Base-by-base conservation (phyloP, 2,888 invertebrate genomes). In the Willowsia nigromaculata region DNA sequence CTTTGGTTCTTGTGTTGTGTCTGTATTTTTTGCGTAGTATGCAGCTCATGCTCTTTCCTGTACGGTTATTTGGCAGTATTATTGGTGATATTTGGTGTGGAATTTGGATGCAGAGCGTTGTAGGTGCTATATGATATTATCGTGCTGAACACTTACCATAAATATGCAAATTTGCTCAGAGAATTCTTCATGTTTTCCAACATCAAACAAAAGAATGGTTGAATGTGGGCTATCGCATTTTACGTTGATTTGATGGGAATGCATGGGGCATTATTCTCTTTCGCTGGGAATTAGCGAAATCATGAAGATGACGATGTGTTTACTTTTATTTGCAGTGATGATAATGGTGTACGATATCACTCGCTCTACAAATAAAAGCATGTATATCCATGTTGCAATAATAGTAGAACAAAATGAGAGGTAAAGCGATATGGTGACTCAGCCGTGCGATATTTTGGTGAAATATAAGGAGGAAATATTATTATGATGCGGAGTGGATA, bases 101-200 rank as follows among this genome's bases (percentile, higher is more conserved):
- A 59, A 59, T 59, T 59, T 59, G 27, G 27, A 68, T 37, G 9
- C 33, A 68, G 0, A 33, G 0, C 37, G 27, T 6, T 47, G 47
- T 22, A 71, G 37, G 74, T 74, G 47, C 74, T 47, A 74, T 74
- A 47, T 74, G 25, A 74, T 59, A 59, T 27, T 59, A 27, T 59
- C 27, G 27, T 59, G 59, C 13, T 15, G 27, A 27, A 27, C 59
- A 59, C 13, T 59, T 59, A 59, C 25, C 74, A 47, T 74, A 74
- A 43, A 43, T 43, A 74, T 74, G 74, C 47, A 74, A 74, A 74
- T 43, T 5, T 74, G 22, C 15, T n/a, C 5, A 65, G 65, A 65
- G 33, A 65, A 65, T 65, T 65, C n/a, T 33, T 65, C 33, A 65
- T 33, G 15, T n/a, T 65, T 65, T 65, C 33, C 2, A 59, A 59